Evolutionary conservation across 2,797 vertebrate genomes (phyloP), one percentile per base, ranked within the genome.

Genomic region (Paramormyrops hopkinsi): DNA sequence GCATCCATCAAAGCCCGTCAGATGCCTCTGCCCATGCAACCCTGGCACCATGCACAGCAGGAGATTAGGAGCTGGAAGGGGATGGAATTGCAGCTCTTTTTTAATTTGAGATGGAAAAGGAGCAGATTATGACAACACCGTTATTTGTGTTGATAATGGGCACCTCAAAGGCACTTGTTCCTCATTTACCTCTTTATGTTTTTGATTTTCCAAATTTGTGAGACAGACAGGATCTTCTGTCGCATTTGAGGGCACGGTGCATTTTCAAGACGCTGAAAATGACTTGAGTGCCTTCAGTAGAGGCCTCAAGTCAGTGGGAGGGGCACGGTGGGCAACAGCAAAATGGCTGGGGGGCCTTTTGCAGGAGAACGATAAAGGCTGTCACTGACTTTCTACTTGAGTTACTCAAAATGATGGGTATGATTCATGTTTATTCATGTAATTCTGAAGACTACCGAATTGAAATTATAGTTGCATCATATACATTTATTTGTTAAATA

Each of bases 111-210:
- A 44, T 33, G n/a, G 50, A 88, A 46, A 46, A 37, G 37, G 79
- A 56, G 53, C 9, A 46, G 51, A 54, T 88, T 83, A 88, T 29
- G 50, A 54, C 25, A 44, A 29, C 50, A 33, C 51, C 25, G n/a
- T 56, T 44, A 7, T 19, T 83, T 56, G 9, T 51, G 48, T 41
- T 88, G 73, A 56, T 25, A 83, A 88, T 41, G 51, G 73, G 73
- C 19, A 88, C n/a, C 88, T 54, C 73, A 56, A 25, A 56, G 51
- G 50, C 29, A 4, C 73, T 25, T 56, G 37, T 84, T 41, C 53
- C 22, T 83, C 37, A 59, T 83, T 83, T 89, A 48, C 51, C 53
- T 83, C 51, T 46, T 89, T 82, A 82, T 46, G 33, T 83, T 82
- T 56, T 76, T 9, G 4, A 22, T 73, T 44, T 76, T 29, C 9